phyloP scores from a whole-genome alignment of 2,797 vertebrate species.

The Orestias chungarensis region DNA sequence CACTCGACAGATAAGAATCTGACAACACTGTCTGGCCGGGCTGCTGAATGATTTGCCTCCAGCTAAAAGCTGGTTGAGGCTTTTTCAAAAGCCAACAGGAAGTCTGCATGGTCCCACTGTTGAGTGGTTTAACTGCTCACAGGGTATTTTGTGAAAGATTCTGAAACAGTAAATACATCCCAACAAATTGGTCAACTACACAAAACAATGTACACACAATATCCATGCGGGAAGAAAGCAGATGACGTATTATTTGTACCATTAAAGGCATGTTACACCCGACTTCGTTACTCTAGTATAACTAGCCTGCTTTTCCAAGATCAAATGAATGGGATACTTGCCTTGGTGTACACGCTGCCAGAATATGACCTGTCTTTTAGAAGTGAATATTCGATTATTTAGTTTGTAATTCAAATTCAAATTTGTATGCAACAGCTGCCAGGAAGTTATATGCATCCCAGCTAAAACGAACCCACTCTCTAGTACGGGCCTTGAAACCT shows the following conservation, averaged over 20 bases:
- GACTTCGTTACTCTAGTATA: neutral
- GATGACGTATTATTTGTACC: too few relatives aligned
- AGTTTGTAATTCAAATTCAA: constrained; percentile 10
- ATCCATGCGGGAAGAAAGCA: neutral
- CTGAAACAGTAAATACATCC: too few relatives aligned
- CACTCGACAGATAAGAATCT: constrained; percentile 2
- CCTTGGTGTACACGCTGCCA: neutral
- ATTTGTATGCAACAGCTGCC: neutral
- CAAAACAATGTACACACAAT: neutral
- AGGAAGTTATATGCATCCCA: neutral
- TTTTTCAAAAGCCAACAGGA: neutral
- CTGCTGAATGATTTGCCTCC: constrained; percentile 2
- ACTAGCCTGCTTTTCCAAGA: neutral
- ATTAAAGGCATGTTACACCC: neutral
- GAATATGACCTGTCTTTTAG: neutral
- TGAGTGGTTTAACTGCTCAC: neutral
- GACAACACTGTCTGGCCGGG: neutral
- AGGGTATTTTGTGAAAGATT: neutral
- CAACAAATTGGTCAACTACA: neutral
- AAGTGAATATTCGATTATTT: neutral
- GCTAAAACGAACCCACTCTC: neutral
- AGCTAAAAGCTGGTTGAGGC: constrained; percentile 12
- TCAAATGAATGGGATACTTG: neutral
- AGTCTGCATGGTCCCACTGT: neutral
- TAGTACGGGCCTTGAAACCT: neutral